Conservation (phyloP, 2,113 vertebrate species). For the Aegotheles bennettii region DNA sequence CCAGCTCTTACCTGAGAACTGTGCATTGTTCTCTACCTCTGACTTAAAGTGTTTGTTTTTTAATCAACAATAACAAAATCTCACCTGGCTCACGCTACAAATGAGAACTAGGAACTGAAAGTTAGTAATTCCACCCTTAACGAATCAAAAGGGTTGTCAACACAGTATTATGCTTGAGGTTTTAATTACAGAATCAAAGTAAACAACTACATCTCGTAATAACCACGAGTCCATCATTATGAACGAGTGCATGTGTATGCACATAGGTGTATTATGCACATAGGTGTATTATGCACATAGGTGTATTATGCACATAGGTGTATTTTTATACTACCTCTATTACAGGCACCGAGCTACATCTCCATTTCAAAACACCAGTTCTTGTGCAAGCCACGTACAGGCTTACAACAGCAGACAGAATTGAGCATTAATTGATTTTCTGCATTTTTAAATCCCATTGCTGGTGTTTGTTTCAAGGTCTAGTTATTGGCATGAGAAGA, state of each 20-base stretch:
- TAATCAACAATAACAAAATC: background rate
- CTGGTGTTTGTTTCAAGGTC: background rate
- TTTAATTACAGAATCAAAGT: fast-evolving
- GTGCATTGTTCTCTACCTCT: background rate
- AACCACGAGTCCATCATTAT: background rate
- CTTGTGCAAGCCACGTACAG: background rate
- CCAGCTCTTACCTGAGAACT: background rate
- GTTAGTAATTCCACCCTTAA: background rate
- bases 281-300: too few species aligned
- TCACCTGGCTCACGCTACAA: fast-evolving
- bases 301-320: too few species aligned
- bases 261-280: too few species aligned
- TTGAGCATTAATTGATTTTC: background rate
- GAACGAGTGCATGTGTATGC: too few species aligned
- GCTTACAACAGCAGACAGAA: background rate
- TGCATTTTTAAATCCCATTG: background rate
- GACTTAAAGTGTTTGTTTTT: background rate
- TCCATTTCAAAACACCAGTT: fast-evolving
- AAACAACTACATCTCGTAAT: background rate
- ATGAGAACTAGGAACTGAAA: background rate
- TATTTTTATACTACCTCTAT: background rate
- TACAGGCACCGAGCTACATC: background rate
- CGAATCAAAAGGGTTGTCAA: background rate
- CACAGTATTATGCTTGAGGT: fast-evolving
- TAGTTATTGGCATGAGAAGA: background rate